Conservation (phyloP, 2,797 vertebrate species). For the Coccyzus lansbergi region DNA sequence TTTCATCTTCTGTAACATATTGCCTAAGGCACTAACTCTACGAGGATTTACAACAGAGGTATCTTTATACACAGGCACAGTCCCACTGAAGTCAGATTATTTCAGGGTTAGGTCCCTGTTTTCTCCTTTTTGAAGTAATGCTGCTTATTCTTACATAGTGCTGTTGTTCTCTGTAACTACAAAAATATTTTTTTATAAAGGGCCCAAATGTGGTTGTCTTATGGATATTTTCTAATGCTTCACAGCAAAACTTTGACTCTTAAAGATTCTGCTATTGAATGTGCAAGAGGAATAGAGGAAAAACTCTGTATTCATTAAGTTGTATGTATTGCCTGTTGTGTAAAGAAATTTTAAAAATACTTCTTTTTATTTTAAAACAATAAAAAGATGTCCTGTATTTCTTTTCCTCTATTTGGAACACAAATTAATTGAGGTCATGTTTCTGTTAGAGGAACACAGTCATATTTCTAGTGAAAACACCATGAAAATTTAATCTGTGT, state of each 20-base stretch:
- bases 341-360: not conserved
- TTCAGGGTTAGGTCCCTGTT: not conserved
- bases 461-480: conserved; percentile 51
- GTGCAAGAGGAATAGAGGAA: not conserved
- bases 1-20: not conserved
- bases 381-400: not conserved
- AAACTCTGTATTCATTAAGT: not conserved
- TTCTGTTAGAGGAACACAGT: conserved; percentile 24
- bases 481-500: conserved; percentile 68
- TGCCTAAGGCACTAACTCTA: not conserved
- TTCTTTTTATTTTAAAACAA: conserved; percentile 34
- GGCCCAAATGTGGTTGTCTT: not conserved
- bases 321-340: not conserved
- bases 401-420: conserved; percentile 25
- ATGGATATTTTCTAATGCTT: not conserved
- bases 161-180: not conserved
- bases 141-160: not conserved
- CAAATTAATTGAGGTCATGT: conserved; percentile 60
- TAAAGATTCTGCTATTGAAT: not conserved
- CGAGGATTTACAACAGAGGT: not conserved
- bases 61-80: not conserved
- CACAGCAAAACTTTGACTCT: not conserved
- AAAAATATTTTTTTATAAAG: not conserved
- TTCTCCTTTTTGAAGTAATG: not conserved
- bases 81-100: not conserved